Base-by-base conservation (phyloP, 1,140 invertebrate species). In the Heliconius eleuchia region DNA sequence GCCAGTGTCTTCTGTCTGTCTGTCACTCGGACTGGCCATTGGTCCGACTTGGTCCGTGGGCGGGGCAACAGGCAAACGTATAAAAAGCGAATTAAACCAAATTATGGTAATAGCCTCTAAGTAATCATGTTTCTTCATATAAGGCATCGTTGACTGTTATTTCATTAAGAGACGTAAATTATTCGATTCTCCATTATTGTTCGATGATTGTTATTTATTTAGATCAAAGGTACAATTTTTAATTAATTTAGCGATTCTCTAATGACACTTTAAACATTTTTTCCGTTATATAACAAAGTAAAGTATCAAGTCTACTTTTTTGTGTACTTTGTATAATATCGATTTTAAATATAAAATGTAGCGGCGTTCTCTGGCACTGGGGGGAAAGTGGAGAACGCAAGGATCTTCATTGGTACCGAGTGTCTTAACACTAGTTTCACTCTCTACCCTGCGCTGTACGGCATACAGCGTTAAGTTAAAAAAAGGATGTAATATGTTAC, bases 11-110 rank as follows among this genome's bases (percentile, higher is more conserved):
- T 66, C 60, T 66, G 60, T 66, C 23, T 66, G 60, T 66, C 27
- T 30, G 60, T 66, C 60, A 76, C 74, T 66, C 74, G 46, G 37
- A 66, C 55, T 57, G 74, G 34, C 18, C 74, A 76, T 71, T 76
- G 74, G 60, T 71, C 74, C 37, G 39, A 71, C 74, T 46, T 71
- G 23, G 4, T 6, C 11, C 74, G 74, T 76, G 74, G 74, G 74
- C 74, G 74, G 55, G 42, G 37, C 74, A 66, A 71, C 60, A 42
- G 60, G 66, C 60, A 60, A 66, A 71, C 42, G 46, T 66, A 46
- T 76, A 76, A 76, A 76, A 70, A 23, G 34, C 39, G 23, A 76
- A 76, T 76, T 70, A 76, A 46, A 23, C 52, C 52, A 76, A 76
- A 60, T 76, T 76, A 66, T 66, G 60, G 60, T 66, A 66, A 66